Evolutionary conservation across 1,140 invertebrate species (phyloP), one percentile per base, ranked within the genome.

Genomic region (Gonatopus flavifemur): DNA sequence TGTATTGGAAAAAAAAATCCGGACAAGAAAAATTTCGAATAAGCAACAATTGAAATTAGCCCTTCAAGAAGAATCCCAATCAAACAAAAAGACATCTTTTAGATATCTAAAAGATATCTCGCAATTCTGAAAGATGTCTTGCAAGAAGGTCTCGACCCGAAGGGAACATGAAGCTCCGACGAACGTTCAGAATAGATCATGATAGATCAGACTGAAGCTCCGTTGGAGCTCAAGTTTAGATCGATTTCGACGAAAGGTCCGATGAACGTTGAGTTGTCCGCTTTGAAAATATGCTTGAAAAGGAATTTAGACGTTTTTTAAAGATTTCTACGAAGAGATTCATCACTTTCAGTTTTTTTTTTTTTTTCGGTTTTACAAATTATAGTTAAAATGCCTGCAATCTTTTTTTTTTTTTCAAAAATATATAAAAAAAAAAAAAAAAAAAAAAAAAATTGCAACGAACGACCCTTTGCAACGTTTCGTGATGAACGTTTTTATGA

Each of bases 1-100:
- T 38, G 16, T 19, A 19, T 44, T 18, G 42, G 9, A 42, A 59
- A 20, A 49, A 61, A 19, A 52, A 51, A 46, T 16, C 3, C 18
- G 33, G 36, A 24, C 5, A 18, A 10, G 20, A n/a, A 9, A 24
- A 16, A 39, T 24, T 6, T n/a, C 7, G 20, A 12, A 6, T 10
- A 39, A 21, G 16, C 5, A 24, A 16, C 7, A 16, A 5, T 5
- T 33, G 15, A 33, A 33, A 39, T 6, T 19, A 6, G 4, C 37
- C 20, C 13, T 39, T 6, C 19, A n/a, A 39, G 20, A 39, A 28
- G 24, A 32, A n/a, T 22, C 32, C 16, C 20, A 15, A 40, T 37
- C 38, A 37, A 48, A 30, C 33, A 28, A 47, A 47, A 31, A 12
- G 25, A 21, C 24, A 25, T 40, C 6, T 22, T 16, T 6, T 40